Evolutionary conservation across 1,140 invertebrate genomes (phyloP), one percentile per base, ranked within the genome.

Genomic region (Atopsyche davidsoni): DNA sequence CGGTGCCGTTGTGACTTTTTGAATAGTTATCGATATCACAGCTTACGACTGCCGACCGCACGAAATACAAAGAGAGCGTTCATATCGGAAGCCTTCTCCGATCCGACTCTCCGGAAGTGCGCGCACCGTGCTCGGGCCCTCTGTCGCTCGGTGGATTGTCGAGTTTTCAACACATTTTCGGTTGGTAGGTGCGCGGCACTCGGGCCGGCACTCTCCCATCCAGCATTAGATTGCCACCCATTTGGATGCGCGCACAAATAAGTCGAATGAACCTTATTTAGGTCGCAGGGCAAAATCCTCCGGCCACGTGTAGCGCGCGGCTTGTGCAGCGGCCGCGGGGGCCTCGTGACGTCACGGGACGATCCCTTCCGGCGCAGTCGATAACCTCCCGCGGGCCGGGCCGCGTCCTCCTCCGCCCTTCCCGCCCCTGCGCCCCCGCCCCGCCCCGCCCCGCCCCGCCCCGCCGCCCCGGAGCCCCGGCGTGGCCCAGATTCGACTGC

Each of bases 281-380:
- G 55, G 55, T 57, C 55, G 55, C 38, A 52, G 55, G 55, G 50
- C 55, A 52, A 57, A 52, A 52, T 40, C 38, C 53, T 55, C 35
- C 24, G 10, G 19, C 38, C 50, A 52, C 50, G 50, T 52, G 50
- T 45, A 13, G 31, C 17, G 18, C 46, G 16, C 16, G 41, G 13
- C 14, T 22, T 18, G 16, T 7, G 38, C 38, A 13, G 10, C 16
- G 2, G 18, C 17, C 31, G 7, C 9, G 6, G 36, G 43, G 17
- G 23, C 13, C 24, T 21, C 18, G 45, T 48, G 46, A 48, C 46
- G 46, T 48, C 46, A 48, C 36, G 35, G 38, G 35, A 9, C 45
- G 16, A 11, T 2, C 6, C 2, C 7, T 18, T 19, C 13, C 32
- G 43, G 25, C 43, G 35, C 35, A 36, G 35, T 36, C 28, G 45